phyloP scores from a whole-genome alignment of 2,113 vertebrate species.

The Eurypyga helias region DNA sequence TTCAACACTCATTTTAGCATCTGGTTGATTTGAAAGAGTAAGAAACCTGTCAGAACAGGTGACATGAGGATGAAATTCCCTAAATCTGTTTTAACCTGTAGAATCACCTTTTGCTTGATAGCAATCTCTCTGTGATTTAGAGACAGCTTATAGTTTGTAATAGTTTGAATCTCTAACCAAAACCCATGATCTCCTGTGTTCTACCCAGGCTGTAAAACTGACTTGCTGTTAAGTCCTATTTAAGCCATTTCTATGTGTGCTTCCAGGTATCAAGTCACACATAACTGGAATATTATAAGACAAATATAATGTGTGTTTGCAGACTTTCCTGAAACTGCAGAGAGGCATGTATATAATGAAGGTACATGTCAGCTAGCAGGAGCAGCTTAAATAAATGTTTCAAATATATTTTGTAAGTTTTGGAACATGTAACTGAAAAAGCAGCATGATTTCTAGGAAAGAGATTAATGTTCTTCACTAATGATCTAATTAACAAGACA shows the following conservation, averaged over 20 bases:
- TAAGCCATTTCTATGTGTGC: background rate
- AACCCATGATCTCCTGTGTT: background rate
- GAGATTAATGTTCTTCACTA: background rate
- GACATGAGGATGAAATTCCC: background rate
- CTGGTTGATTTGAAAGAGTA: background rate
- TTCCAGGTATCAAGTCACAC: background rate
- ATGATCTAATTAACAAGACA: background rate
- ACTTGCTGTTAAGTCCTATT: background rate
- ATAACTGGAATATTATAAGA: background rate
- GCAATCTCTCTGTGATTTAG: background rate
- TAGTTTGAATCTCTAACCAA: background rate
- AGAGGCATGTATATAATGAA: background rate
- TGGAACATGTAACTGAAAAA: background rate
- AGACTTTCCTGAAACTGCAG: background rate
- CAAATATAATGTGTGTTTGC: background rate
- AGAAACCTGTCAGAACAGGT: conserved; percentile 12
- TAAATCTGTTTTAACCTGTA: conserved; percentile 31
- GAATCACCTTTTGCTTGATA: background rate
- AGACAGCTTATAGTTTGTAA: background rate
- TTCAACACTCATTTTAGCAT: background rate
- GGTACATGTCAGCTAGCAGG: background rate
- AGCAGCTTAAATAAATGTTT: background rate
- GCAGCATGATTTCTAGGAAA: background rate
- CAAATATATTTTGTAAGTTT: background rate
- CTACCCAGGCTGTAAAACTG: background rate